Evolutionary conservation across 2,113 vertebrate species (phyloP).

Genomic region (Rhinichthys klamathensis): DNA sequence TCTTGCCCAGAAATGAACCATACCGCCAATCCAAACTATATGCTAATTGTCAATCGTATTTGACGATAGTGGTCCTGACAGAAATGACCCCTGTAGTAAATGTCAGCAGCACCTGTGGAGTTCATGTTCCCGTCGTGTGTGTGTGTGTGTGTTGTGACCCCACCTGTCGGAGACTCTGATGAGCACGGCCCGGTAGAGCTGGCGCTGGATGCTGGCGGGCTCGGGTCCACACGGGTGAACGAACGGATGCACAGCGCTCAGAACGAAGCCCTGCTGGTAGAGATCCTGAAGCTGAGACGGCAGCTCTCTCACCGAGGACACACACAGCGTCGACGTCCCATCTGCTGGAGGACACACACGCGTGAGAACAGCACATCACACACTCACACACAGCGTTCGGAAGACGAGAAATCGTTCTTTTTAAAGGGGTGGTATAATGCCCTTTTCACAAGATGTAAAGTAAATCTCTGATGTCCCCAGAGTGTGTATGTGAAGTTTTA

Average conservation of each 20-base stretch:
- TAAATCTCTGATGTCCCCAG: too few species aligned
- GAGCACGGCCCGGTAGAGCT: conserved; percentile 93
- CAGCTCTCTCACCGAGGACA: conserved; percentile 89
- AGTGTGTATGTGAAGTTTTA: too few species aligned
- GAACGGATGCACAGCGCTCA: conserved; percentile 92
- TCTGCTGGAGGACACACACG: conserved; percentile 70
- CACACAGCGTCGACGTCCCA: conserved; percentile 85
- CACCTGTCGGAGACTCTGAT: conserved; percentile 91
- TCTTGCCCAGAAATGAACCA: too few species aligned
- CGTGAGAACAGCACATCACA: not conserved
- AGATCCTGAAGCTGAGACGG: conserved; percentile 90
- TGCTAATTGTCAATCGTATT: too few species aligned
- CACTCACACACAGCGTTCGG: not conserved
- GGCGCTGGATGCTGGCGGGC: conserved; percentile 84
- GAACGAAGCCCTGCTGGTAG: conserved; percentile 91
- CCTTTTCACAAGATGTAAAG: too few species aligned
- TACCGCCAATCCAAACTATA: too few species aligned
- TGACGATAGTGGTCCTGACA: too few species aligned
- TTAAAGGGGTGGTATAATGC: too few species aligned
- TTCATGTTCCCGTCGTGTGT: not conserved
- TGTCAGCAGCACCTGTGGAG: conserved; percentile 25
- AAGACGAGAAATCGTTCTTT: too few species aligned
- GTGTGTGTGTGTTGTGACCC: conserved; percentile 35
- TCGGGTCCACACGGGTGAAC: conserved; percentile 85
- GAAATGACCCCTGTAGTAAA: not conserved